These are phyloP conservation scores for Scyliorhinus canicula DNA, from an alignment of 2,797 vertebrate genomes.

Conservation along the genomic window DNA sequence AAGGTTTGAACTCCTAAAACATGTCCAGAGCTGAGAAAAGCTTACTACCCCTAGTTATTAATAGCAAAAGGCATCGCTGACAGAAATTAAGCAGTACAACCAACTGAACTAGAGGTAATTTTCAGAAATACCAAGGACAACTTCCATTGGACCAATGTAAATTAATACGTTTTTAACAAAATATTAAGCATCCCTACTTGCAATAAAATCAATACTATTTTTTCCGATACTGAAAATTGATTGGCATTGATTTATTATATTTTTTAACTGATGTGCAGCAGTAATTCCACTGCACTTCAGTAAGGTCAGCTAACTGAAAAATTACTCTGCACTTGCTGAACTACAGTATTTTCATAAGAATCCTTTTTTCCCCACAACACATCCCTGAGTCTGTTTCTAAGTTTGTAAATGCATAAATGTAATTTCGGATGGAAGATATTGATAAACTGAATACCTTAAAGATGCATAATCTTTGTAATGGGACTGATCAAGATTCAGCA, in stretches of 20 bases:
- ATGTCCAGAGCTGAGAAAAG: not conserved
- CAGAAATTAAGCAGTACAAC: slow-evolving; percentile 27
- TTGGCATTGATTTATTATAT: not conserved
- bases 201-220: not conserved
- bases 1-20: slow-evolving; percentile 35
- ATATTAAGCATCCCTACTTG: not conserved
- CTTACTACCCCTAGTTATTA: not conserved
- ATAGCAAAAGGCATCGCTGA: not conserved
- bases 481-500: not conserved
- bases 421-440: not conserved
- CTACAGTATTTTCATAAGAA: not conserved
- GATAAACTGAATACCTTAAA: not conserved
- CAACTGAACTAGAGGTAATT: not conserved
- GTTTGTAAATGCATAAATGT: not conserved
- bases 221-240: not conserved
- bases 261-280: not conserved
- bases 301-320: not conserved
- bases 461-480: not conserved
- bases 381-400: not conserved
- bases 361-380: not conserved
- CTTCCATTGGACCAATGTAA: not conserved
- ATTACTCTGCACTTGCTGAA: not conserved
- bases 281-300: not conserved
- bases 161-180: not conserved
- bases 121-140: not conserved